Evolutionary conservation across 2,113 vertebrate genomes (phyloP).

Genomic region (Theristicus caerulescens): DNA sequence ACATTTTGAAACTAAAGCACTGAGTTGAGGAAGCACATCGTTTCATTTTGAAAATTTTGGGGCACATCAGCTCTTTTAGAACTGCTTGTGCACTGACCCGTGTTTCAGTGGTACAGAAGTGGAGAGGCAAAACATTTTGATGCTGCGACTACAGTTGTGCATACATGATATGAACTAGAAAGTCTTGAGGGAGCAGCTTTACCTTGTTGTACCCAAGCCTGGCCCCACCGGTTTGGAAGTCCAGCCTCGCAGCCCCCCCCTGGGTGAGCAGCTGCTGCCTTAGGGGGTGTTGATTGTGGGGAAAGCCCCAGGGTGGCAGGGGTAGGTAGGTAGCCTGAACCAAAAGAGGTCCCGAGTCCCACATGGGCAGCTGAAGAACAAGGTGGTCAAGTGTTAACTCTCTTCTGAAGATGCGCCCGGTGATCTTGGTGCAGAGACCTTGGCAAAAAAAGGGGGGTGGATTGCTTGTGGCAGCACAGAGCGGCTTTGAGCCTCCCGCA

Average conservation of each 20-base stretch:
- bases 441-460: neutral
- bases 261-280: neutral
- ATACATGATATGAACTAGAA: neutral
- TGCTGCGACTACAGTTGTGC: neutral
- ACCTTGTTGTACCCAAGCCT: neutral
- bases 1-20: neutral
- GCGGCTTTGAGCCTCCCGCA: neutral
- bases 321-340: neutral
- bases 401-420: neutral
- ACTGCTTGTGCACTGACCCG: neutral
- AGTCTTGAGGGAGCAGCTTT: neutral
- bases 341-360: neutral
- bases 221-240: neutral
- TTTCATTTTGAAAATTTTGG: neutral
- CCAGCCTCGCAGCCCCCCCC: accelerated
- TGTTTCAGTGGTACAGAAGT: accelerated
- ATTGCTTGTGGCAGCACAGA: accelerated
- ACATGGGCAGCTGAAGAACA: neutral
- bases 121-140: neutral
- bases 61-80: neutral
- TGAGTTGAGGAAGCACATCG: neutral
- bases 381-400: neutral
- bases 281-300: neutral
- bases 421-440: neutral
- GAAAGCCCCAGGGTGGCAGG: neutral